These are phyloP conservation scores for Perca fluviatilis DNA, from an alignment of 2,113 vertebrate genomes.

Conservation along the genomic window DNA sequence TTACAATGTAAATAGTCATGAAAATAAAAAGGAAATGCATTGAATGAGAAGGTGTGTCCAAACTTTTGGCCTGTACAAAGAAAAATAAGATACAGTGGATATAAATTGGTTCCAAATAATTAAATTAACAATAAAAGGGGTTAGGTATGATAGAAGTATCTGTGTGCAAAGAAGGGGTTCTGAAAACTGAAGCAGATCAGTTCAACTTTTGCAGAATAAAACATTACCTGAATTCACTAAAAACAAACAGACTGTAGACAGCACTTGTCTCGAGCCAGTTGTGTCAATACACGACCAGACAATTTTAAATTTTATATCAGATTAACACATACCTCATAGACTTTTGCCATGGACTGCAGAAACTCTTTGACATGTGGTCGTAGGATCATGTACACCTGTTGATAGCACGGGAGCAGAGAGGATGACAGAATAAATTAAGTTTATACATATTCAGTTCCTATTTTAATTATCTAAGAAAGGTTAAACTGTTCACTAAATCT, in stretches of 20 bases:
- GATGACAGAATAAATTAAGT: not conserved
- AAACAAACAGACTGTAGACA: not conserved
- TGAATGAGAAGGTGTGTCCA: no score
- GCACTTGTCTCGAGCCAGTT: not conserved
- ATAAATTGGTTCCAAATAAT: not conserved
- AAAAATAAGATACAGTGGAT: not conserved
- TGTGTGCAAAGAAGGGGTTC: no score
- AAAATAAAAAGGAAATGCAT: no score
- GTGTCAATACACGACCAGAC: not conserved
- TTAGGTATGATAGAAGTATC: not conserved
- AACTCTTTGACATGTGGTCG: slow-evolving; percentile 86
- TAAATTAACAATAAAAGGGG: not conserved
- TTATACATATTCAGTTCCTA: not conserved
- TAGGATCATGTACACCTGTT: slow-evolving; percentile 87
- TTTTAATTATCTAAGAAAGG: not conserved
- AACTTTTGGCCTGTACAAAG: no score
- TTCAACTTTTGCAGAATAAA: not conserved
- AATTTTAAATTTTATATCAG: not conserved
- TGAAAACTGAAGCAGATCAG: not conserved
- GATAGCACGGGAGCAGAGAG: not conserved
- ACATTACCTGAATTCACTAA: not conserved
- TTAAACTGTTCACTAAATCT: not conserved
- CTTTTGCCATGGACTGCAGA: slow-evolving; percentile 84
- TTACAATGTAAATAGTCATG: no score
- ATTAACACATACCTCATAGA: slow-evolving; percentile 83